Base-by-base conservation (phyloP, 2,113 vertebrate genomes). In the Protomyctophum bolini region DNA sequence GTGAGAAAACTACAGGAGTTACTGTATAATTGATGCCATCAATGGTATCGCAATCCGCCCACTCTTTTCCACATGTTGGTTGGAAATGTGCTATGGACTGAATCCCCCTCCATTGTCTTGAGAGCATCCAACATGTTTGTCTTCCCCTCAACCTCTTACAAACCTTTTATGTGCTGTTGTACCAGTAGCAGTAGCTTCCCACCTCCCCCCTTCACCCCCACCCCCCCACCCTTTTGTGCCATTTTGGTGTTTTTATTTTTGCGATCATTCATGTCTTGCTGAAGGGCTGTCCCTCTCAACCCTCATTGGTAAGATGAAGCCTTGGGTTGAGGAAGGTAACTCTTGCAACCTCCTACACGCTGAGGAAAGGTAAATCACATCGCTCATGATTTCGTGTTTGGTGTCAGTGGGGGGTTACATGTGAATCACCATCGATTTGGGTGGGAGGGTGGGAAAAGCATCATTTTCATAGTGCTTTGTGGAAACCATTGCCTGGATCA, bases 41-140 rank as follows among this genome's bases (percentile, higher is more conserved):
- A 54, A 69, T 4, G 33, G 78, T 57, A 72, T 57, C 83, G 70
- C 79, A 83, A 84, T 85, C 89, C 84, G 78, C 84, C 89, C 82
- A 63, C 88, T 90, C 85, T 88, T 89, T 80, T 88, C 63, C 86
- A 79, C 84, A 83, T 57, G 66, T 88, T 85, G 87, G 81, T 87
- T 86, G 83, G 75, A 75, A 88, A 88, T 87, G 83, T 88, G 91
- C 87, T 83, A 85, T 92, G 87, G 91, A 92, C 88, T 86, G 90
- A 93, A 86, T 91, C 91, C 88, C 88, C 87, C 90, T 91, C 91
- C 89, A 87, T 90, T 92, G 91, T 90, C 89, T 89, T 87, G 88
- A 89, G 83, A 89, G 87, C 90, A 92, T 91, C 89, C 74, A 59
- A 83, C 80, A 78, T 58, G 79, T 89, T 87, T 92, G 86, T 92